Percentiles rank a stretch among this genome's conserved stretches.
phyloP scores from a whole-genome alignment of 2,888 invertebrate genomes.

The Biston stratarius region DNA sequence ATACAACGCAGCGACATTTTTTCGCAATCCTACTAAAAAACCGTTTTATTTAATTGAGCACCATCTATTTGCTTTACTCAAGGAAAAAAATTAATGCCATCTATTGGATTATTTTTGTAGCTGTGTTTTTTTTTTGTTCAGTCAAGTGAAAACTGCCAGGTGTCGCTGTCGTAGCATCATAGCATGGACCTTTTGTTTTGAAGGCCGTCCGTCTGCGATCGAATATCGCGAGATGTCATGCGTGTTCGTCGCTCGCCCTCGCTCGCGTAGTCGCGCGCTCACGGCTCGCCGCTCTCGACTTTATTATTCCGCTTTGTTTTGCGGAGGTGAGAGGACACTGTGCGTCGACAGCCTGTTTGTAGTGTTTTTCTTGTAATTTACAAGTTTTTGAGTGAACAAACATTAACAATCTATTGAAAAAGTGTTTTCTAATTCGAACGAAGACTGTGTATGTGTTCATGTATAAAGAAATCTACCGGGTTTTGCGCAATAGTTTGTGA shows the following conservation, averaged over 20 bases:
- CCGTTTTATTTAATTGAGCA: slow-evolving; percentile 1
- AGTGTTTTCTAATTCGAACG: slow-evolving; percentile 66
- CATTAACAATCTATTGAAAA: slow-evolving; percentile 56
- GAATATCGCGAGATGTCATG: slow-evolving; percentile 62
- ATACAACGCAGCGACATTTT: no score
- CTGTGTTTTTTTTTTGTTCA: slow-evolving; percentile 1
- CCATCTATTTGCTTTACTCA: slow-evolving; percentile 17
- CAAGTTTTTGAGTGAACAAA: slow-evolving; percentile 75
- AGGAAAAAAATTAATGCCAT: not conserved
- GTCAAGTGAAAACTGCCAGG: slow-evolving; percentile 55
- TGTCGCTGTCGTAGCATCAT: slow-evolving; percentile 63
- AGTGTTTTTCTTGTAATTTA: slow-evolving; percentile 76
- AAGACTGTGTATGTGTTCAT: slow-evolving; percentile 70
- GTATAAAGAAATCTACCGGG: slow-evolving; percentile 57
- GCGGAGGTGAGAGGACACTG: slow-evolving; percentile 82
- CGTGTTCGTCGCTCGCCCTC: slow-evolving; percentile 43
- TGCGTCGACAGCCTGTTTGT: slow-evolving; percentile 60
- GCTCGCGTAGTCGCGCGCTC: slow-evolving; percentile 33
- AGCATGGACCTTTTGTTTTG: slow-evolving; percentile 58
- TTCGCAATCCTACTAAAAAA: no score
- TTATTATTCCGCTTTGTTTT: slow-evolving; percentile 85
- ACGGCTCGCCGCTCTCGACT: slow-evolving; percentile 37
- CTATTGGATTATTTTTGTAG: slow-evolving; percentile 1
- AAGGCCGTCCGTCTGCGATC: slow-evolving; percentile 52
- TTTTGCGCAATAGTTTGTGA: slow-evolving; percentile 79